These are phyloP conservation scores for Pitta sordida DNA, from an alignment of 2,113 vertebrate species.

Conservation along the genomic window DNA sequence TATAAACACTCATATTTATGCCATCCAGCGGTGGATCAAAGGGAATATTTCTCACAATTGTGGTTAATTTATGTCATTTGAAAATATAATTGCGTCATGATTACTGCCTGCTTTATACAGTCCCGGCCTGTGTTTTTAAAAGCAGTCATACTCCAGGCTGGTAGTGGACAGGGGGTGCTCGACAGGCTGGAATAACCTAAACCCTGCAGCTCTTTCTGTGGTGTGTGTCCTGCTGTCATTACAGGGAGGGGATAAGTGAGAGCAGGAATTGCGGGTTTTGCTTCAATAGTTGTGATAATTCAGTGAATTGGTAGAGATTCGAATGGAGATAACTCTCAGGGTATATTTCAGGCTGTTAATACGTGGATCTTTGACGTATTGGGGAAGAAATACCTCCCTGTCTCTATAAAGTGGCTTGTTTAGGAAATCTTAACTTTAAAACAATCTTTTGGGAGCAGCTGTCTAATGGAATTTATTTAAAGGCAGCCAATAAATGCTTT, in stretches of 20 bases:
- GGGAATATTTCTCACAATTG: conserved; percentile 37
- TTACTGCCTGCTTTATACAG: not conserved
- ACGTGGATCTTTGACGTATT: rapidly evolving
- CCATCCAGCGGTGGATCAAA: conserved; percentile 45
- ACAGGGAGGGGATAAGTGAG: not conserved
- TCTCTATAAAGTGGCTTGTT: not conserved
- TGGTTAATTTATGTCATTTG: conserved; percentile 57
- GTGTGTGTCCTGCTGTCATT: not conserved
- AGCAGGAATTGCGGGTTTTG: not conserved
- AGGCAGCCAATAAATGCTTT: not conserved
- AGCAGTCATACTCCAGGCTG: not conserved
- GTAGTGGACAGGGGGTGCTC: not conserved
- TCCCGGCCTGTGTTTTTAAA: not conserved
- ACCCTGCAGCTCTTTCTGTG: not conserved
- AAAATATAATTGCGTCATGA: conserved; percentile 39
- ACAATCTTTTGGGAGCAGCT: not conserved
- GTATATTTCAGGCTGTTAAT: not conserved
- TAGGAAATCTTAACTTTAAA: conserved; percentile 13
- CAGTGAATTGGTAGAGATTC: not conserved
- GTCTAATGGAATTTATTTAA: not conserved
- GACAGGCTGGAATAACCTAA: not conserved
- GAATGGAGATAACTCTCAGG: not conserved
- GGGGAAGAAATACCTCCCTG: not conserved
- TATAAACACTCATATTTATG: conserved; percentile 51
- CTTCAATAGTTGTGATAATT: not conserved